Evolutionary conservation across 2,888 invertebrate genomes (phyloP), one percentile per base, ranked within the genome.

Genomic region (Caenorhabditis macrosperma): DNA sequence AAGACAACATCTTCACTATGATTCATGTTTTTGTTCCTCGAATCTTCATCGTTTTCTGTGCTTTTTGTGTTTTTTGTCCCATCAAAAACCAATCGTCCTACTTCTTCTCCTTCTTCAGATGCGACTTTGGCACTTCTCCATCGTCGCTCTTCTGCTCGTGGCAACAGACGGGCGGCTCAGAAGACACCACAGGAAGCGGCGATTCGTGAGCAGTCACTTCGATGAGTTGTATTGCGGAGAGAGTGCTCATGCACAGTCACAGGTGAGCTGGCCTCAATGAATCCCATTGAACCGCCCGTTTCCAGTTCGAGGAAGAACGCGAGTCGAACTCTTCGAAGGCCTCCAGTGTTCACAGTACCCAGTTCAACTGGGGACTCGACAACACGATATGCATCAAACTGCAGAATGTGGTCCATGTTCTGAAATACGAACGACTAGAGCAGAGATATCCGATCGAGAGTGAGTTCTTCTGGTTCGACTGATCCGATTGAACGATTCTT

Each of bases 401-500:
- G 26, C 80, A 80, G 66, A 75, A 80, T 38, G 66, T 80, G 6
- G 66, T 80, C 2, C 80, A 80, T 55, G 80, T 80, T 4, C 33
- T 80, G 4, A 69, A 71, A 46, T 80, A 80, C 59, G 80, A 80
- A 60, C 28, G 75, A 33, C 61, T 80, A 1, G 80, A 80, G 17
- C 80, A 80, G 66, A 54, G 69, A 35, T 80, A 80, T 46, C 75
- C 80, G 5, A 80, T 80, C 15, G 80, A 80, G 35, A 75, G 75
- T 78, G 3, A 61, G 76, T 44, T 41, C 3, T n/a, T n/a, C n/a
- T n/a, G n/a, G n/a, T n/a, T n/a, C n/a, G n/a, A n/a, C 38, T 3
- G 3, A 5, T 38, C 15, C 12, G 12, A 22, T 60, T 55, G 3
- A 20, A 17, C 12, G 38, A 12, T 28, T 54, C 15, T 68, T 10